Conservation (phyloP, 2,888 invertebrate species). For the Malthinus flaveolus region DNA sequence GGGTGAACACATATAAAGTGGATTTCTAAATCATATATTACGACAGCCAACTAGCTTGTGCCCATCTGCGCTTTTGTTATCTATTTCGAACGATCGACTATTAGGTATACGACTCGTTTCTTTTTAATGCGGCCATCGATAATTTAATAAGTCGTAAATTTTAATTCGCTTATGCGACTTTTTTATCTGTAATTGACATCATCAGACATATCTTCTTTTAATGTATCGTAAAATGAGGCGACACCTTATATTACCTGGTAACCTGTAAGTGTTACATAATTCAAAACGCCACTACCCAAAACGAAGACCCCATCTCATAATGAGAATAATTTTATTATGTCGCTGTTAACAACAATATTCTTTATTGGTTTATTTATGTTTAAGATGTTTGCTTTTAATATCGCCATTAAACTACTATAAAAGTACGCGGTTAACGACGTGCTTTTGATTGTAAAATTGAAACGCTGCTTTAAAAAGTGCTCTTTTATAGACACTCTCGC, state of each 20-base stretch:
- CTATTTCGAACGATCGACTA: slow-evolving; percentile 23
- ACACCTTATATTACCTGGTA: slow-evolving; percentile 11
- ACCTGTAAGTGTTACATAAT: slow-evolving; percentile 1
- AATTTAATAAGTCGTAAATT: not conserved
- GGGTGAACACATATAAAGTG: slow-evolving; percentile 32
- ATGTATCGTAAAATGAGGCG: slow-evolving; percentile 20
- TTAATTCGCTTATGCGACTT: not conserved
- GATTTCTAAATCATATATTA: slow-evolving; percentile 32
- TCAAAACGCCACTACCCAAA: not conserved
- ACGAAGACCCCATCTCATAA: not conserved
- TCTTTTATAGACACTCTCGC: slow-evolving; percentile 23
- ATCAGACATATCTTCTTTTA: slow-evolving; percentile 18
- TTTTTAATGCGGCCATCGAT: not conserved
- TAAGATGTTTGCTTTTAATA: slow-evolving; percentile 38
- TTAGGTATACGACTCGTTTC: slow-evolving; percentile 7
- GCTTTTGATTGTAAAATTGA: slow-evolving; percentile 39
- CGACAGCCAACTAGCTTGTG: slow-evolving; percentile 24
- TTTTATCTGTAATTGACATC: not conserved
- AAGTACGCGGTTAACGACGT: slow-evolving; percentile 37
- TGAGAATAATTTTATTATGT: slow-evolving; percentile 15
- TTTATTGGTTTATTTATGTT: slow-evolving; percentile 40
- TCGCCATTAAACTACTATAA: slow-evolving; percentile 34
- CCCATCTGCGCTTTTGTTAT: slow-evolving; percentile 28
- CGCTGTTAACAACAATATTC: slow-evolving; percentile 39
- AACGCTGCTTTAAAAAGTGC: slow-evolving; percentile 32